Evolutionary conservation across 2,113 vertebrate species (phyloP).

Genomic region (Catagonus wagneri): DNA sequence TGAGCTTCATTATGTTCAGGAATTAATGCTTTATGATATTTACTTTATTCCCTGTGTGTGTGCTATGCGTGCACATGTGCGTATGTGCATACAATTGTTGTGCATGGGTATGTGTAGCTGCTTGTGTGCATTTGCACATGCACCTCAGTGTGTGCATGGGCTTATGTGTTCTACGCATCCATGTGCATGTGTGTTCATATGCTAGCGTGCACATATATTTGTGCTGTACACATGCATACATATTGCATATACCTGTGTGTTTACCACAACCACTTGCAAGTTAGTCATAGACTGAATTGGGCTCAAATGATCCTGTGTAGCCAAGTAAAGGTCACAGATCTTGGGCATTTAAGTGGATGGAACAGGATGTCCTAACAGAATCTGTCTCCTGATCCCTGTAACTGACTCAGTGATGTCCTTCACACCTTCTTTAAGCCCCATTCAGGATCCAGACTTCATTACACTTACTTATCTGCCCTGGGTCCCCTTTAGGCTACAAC

Average conservation of each 20-base stretch:
- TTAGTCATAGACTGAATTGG: background rate
- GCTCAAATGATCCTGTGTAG: background rate
- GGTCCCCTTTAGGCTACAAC: background rate
- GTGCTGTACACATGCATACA: background rate
- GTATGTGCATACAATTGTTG: too few relatives aligned
- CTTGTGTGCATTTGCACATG: too few relatives aligned
- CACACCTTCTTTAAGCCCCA: background rate
- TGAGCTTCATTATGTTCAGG: too few relatives aligned
- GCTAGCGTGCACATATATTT: background rate
- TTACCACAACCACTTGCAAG: background rate
- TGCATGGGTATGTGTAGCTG: too few relatives aligned
- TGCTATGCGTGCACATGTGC: too few relatives aligned
- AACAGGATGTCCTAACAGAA: background rate
- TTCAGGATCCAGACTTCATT: background rate
- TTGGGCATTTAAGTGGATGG: too few relatives aligned
- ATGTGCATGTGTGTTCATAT: background rate
- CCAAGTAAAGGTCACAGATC: background rate
- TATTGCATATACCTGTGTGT: background rate
- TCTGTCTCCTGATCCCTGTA: background rate
- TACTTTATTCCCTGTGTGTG: too few relatives aligned
- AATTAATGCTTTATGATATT: too few relatives aligned
- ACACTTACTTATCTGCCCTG: background rate
- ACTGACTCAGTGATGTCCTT: background rate
- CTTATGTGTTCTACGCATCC: background rate
- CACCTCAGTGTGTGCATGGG: background rate